Percentiles rank a stretch among this genome's conserved stretches.
phyloP scores from a whole-genome alignment of 1,140 invertebrate species.

The Dreissena rostriformis region DNA sequence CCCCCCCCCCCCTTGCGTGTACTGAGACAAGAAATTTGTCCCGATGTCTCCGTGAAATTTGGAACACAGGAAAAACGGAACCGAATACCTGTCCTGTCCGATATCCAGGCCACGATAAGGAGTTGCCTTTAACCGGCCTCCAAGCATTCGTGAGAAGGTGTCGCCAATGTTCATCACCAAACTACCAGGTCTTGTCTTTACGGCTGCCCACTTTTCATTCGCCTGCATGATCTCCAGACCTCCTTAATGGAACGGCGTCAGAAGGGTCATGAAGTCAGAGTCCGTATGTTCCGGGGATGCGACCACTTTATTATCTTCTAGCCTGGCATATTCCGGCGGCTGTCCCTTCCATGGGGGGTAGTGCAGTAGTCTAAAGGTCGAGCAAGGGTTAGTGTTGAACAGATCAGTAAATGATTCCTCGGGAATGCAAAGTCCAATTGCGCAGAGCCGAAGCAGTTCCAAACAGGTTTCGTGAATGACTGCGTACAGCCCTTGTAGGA shows the following conservation, averaged over 20 bases:
- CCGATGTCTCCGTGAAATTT: slow-evolving; percentile 59
- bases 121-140: slow-evolving; percentile 59
- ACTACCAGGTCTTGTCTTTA: slow-evolving; percentile 52
- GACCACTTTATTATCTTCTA: slow-evolving; percentile 46
- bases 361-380: slow-evolving; percentile 62
- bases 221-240: slow-evolving; percentile 54
- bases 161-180: slow-evolving; percentile 66
- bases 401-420: slow-evolving; percentile 59
- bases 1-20: too few species aligned
- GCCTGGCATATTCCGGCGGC: slow-evolving; percentile 22
- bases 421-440: slow-evolving; percentile 54
- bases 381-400: slow-evolving; percentile 55
- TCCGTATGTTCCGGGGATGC: slow-evolving; percentile 58
- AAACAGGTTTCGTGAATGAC: slow-evolving; percentile 33
- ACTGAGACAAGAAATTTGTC: slow-evolving; percentile 33
- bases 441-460: slow-evolving; percentile 56
- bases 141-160: slow-evolving; percentile 59
- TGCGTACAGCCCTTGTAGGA: slow-evolving; percentile 44
- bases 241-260: slow-evolving; percentile 57
- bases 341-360: slow-evolving; percentile 54
- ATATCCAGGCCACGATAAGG: slow-evolving; percentile 59
- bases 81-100: slow-evolving; percentile 51
- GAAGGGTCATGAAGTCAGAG: slow-evolving; percentile 60
- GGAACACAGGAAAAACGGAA: slow-evolving; percentile 67
- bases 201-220: slow-evolving; percentile 49